Conservation (phyloP, 2,797 vertebrate species). For the Phrynocephalus vlangalii region DNA sequence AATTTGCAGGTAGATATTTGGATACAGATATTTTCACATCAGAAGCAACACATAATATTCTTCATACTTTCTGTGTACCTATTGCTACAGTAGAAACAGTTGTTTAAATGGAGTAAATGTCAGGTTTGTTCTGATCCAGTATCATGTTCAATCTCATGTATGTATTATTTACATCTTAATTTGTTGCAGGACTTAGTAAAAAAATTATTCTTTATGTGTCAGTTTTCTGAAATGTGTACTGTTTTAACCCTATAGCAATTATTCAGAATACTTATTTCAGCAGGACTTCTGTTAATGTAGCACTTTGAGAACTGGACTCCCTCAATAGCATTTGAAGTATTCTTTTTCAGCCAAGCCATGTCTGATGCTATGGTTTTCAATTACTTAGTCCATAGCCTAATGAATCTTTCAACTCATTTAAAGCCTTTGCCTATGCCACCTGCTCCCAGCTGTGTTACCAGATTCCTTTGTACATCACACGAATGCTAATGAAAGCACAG, state of each 20-base stretch:
- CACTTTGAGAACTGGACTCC: conserved; percentile 25
- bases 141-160: conserved; percentile 19
- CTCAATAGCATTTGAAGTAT: conserved; percentile 20
- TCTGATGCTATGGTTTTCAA: conserved; percentile 19
- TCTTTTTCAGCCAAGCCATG: background rate
- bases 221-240: conserved; percentile 24
- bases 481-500: conserved; percentile 17
- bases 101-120: conserved; percentile 1
- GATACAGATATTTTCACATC: background rate
- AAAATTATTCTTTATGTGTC: background rate
- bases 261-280: conserved; percentile 18
- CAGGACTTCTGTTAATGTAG: conserved; percentile 4
- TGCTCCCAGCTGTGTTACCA: conserved; percentile 34
- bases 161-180: conserved; percentile 15
- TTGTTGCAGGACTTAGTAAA: conserved; percentile 5
- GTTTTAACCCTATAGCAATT: conserved; percentile 17
- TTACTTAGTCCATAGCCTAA: background rate
- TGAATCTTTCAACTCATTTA: conserved; percentile 39
- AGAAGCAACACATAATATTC: no score
- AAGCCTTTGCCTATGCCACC: conserved; percentile 26
- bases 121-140: background rate
- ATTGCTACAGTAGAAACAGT: background rate
- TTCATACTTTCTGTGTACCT: background rate
- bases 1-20: background rate
- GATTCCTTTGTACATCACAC: fast-evolving